These are phyloP conservation scores for Pelobates fuscus DNA, from an alignment of 2,113 vertebrate species.

Conservation along the genomic window DNA sequence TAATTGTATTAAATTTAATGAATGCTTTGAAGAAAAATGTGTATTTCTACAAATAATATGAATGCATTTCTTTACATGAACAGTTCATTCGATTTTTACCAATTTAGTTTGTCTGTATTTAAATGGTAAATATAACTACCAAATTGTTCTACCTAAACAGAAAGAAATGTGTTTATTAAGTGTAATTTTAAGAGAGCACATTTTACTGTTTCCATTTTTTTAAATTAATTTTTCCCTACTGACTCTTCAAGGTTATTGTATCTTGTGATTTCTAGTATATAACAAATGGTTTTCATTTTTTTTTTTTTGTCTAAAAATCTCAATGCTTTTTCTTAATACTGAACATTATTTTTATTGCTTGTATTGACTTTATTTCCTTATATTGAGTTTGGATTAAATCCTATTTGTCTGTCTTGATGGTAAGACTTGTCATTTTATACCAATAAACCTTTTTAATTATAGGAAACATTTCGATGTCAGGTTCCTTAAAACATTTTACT, in stretches of 20 bases:
- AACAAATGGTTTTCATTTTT: slow-evolving; percentile 1
- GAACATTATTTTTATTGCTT: slow-evolving; percentile 17
- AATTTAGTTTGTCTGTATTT: no score
- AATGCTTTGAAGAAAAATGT: no score
- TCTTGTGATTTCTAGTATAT: slow-evolving; percentile 16
- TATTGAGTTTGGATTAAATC: slow-evolving; percentile 28
- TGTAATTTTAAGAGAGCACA: slow-evolving; percentile 15
- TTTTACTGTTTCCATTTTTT: no score
- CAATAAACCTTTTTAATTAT: slow-evolving; percentile 27
- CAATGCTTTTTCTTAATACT: slow-evolving; percentile 14
- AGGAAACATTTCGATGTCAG: slow-evolving; percentile 28
- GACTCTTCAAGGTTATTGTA: slow-evolving; percentile 38
- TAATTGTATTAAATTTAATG: no score
- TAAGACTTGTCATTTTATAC: slow-evolving; percentile 12
- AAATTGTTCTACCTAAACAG: no score
- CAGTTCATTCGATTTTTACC: no score
- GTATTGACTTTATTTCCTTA: background rate
- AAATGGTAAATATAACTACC: no score
- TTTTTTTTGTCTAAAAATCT: slow-evolving; percentile 23
- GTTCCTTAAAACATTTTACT: slow-evolving; percentile 18
- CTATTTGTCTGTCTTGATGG: slow-evolving; percentile 34
- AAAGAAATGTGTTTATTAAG: background rate
- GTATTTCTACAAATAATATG: no score
- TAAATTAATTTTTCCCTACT: slow-evolving; percentile 21
- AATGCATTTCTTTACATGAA: no score